A percentile compares a stretch with the other conserved stretches of the same genome.
phyloP scores from a whole-genome alignment of 2,797 vertebrate species.

The Sebastes cheni region DNA sequence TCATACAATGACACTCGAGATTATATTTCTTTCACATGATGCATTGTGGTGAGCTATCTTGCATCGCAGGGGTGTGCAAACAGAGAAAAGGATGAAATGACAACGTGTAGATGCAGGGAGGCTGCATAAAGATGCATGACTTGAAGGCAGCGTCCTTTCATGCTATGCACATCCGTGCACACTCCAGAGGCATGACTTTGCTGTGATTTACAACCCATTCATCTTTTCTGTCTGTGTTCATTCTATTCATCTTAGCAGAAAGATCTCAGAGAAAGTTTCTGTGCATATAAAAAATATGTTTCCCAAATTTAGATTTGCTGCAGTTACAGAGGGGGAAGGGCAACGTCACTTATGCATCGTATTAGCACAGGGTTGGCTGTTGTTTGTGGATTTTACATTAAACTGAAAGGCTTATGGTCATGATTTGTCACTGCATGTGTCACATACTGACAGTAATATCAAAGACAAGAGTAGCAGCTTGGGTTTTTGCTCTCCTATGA shows the following conservation, averaged over 20 bases:
- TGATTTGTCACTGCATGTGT: slow-evolving; percentile 47
- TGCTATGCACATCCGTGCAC: not conserved
- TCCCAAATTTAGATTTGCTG: slow-evolving; percentile 21
- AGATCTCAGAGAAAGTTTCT: slow-evolving; percentile 24
- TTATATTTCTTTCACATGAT: slow-evolving; percentile 6
- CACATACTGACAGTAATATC: slow-evolving; percentile 40
- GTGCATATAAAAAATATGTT: slow-evolving; percentile 11
- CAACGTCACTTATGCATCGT: not conserved
- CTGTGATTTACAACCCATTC: slow-evolving; percentile 49
- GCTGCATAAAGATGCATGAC: not conserved
- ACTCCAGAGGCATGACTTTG: not conserved
- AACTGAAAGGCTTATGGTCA: slow-evolving; percentile 23
- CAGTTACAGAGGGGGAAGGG: not conserved
- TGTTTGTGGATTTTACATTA: slow-evolving; percentile 28
- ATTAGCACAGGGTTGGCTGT: slow-evolving; percentile 1
- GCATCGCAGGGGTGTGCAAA: not conserved
- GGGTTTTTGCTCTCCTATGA: slow-evolving; percentile 49
- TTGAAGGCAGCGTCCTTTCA: not conserved
- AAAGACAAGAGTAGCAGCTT: slow-evolving; percentile 42
- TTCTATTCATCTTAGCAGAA: slow-evolving; percentile 19
- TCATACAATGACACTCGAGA: not conserved
- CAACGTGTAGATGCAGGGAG: not conserved
- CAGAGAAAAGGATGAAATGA: slow-evolving; percentile 2
- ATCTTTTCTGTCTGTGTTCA: slow-evolving; percentile 9
- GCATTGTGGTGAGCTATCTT: slow-evolving; percentile 8